Conservation (phyloP, 2,797 vertebrate genomes). For the Eurystomus glaucurus region DNA sequence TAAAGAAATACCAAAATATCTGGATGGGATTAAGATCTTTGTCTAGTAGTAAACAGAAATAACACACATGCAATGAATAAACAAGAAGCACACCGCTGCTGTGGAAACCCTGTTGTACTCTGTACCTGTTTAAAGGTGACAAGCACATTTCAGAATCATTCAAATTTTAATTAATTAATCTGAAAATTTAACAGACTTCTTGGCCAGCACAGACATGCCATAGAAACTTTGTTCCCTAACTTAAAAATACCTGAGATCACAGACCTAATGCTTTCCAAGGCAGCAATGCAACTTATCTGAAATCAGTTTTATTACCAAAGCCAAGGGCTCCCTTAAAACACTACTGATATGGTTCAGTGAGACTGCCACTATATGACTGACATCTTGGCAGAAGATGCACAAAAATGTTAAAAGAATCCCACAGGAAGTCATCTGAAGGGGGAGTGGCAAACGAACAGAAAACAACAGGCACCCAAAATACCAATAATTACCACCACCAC, state of each 20-base stretch:
- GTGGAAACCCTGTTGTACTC: neutral
- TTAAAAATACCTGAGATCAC: conserved; percentile 67
- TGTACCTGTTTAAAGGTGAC: conserved; percentile 44
- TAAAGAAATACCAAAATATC: conserved; percentile 30
- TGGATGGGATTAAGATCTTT: conserved; percentile 58
- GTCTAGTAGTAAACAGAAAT: conserved; percentile 29
- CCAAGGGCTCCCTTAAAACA: conserved; percentile 72
- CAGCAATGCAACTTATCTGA: conserved; percentile 68
- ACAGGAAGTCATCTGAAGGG: conserved; percentile 84
- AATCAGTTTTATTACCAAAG: conserved; percentile 71
- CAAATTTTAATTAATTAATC: conserved; percentile 49
- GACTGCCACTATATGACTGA: conserved; percentile 76
- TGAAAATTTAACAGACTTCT: conserved; percentile 57
- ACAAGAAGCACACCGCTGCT: conserved; percentile 19
- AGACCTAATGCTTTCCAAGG: conserved; percentile 60
- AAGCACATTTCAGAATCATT: conserved; percentile 11
- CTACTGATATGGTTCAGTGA: conserved; percentile 45
- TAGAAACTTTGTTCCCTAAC: conserved; percentile 79
- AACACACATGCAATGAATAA: conserved; percentile 26
- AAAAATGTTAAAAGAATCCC: conserved; percentile 84
- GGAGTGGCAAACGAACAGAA: conserved; percentile 79
- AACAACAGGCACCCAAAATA: conserved; percentile 76
- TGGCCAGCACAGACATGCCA: conserved; percentile 58
- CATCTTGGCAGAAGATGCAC: conserved; percentile 81
- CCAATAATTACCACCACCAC: conserved; percentile 57